Conservation (phyloP, 2,888 invertebrate species). For the Drosophila picticornis region DNA sequence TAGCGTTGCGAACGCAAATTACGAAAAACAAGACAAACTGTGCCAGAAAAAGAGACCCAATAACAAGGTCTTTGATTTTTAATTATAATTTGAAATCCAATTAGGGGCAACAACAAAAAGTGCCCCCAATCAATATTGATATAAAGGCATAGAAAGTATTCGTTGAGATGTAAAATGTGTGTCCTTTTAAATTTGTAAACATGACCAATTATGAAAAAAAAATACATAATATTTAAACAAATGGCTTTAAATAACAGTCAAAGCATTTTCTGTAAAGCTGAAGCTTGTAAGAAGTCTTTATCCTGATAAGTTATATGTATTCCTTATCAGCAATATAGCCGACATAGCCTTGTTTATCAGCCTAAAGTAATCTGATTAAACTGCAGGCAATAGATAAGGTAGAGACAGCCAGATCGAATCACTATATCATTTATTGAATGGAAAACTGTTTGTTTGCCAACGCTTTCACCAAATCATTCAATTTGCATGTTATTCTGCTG, state of each 20-base stretch:
- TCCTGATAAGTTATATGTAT: not conserved
- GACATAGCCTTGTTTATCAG: not conserved
- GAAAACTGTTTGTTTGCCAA: not conserved
- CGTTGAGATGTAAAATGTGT: not conserved
- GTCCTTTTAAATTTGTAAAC: not conserved
- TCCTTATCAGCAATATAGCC: not conserved
- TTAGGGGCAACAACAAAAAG: constrained; percentile 5
- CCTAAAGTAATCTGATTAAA: not conserved
- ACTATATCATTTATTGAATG: not conserved
- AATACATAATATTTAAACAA: not conserved
- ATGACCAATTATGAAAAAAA: not conserved
- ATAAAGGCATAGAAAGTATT: not conserved
- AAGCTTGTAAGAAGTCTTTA: not conserved
- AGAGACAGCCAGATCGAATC: rapidly evolving
- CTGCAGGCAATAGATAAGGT: not conserved
- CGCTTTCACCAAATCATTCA: not conserved
- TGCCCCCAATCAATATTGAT: not conserved
- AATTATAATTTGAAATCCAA: constrained; percentile 38
- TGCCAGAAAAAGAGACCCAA: not conserved
- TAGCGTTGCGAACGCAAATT: constrained; percentile 3
- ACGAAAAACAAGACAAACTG: not conserved
- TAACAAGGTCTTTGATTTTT: constrained; percentile 22
- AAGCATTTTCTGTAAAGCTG: not conserved
- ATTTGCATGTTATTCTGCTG: not conserved
- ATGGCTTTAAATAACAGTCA: not conserved